Conservation (phyloP, 2,113 vertebrate genomes). For the Cochlearius cochlearius region DNA sequence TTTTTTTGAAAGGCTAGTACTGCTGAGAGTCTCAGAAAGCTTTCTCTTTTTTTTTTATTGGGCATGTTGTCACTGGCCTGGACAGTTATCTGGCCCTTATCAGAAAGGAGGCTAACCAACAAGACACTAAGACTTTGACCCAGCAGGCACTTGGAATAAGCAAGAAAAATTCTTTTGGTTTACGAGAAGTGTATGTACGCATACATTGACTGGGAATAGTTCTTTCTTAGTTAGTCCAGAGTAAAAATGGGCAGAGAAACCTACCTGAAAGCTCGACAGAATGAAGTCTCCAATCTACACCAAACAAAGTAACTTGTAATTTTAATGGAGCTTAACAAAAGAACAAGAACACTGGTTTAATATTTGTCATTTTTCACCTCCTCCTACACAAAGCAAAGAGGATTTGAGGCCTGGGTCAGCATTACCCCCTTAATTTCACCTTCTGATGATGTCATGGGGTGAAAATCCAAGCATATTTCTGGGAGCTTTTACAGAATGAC, state of each 20-base stretch:
- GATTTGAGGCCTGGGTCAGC: not conserved
- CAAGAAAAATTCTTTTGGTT: not conserved
- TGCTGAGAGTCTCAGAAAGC: not conserved
- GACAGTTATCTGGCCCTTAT: not conserved
- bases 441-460: not conserved
- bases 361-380: not conserved
- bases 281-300: not conserved
- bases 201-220: not conserved
- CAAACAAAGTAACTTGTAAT: not conserved
- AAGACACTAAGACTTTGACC: not conserved
- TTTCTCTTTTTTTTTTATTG: not conserved
- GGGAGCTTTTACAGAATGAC: not conserved
- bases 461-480: not conserved
- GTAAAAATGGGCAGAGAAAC: not conserved
- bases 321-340: not conserved
- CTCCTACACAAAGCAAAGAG: not conserved
- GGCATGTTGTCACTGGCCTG: not conserved
- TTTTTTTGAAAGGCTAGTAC: not conserved
- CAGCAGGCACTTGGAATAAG: not conserved
- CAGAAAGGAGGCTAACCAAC: not conserved
- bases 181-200: not conserved
- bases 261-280: not conserved
- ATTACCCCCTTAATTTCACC: not conserved
- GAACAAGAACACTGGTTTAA: not conserved
- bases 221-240: not conserved